Percentiles rank a stretch among this genome's conserved stretches.
phyloP scores from a whole-genome alignment of 2,113 vertebrate genomes.

The Progne subis region DNA sequence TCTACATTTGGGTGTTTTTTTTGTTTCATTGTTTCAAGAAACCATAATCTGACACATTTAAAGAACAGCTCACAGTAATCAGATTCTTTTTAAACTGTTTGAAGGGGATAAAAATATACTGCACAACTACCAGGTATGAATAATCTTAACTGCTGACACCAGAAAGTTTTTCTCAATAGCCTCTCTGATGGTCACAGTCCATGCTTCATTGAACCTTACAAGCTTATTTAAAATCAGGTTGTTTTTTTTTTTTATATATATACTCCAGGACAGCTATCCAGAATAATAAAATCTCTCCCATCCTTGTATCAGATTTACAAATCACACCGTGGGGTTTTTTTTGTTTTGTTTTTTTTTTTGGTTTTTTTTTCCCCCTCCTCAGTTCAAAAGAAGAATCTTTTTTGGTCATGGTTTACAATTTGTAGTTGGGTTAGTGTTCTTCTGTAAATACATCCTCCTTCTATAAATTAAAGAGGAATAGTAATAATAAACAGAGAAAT shows the following conservation, averaged over 20 bases:
- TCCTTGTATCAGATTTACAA: not conserved
- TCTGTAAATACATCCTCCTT: not conserved
- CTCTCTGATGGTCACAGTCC: not conserved
- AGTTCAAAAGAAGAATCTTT: not conserved
- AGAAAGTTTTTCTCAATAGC: not conserved
- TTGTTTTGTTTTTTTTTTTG: not conserved
- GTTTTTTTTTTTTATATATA: not conserved
- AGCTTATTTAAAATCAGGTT: not conserved
- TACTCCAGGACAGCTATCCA: rapidly evolving
- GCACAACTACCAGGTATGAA: not conserved
- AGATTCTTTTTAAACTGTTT: not conserved
- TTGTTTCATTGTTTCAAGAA: not conserved
- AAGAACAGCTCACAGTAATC: not conserved
- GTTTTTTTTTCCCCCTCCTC: too few relatives aligned
- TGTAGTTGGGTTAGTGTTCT: not conserved
- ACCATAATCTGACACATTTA: not conserved
- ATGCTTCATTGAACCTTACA: not conserved
- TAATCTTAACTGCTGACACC: not conserved
- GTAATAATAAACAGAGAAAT: not conserved
- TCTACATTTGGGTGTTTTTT: not conserved
- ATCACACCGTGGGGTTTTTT: not conserved
- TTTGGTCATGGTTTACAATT: not conserved
- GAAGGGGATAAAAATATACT: not conserved
- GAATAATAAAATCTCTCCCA: not conserved
- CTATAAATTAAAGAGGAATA: not conserved